Evolutionary conservation across 2,113 vertebrate genomes (phyloP).

Genomic region (Tamias sibiricus): DNA sequence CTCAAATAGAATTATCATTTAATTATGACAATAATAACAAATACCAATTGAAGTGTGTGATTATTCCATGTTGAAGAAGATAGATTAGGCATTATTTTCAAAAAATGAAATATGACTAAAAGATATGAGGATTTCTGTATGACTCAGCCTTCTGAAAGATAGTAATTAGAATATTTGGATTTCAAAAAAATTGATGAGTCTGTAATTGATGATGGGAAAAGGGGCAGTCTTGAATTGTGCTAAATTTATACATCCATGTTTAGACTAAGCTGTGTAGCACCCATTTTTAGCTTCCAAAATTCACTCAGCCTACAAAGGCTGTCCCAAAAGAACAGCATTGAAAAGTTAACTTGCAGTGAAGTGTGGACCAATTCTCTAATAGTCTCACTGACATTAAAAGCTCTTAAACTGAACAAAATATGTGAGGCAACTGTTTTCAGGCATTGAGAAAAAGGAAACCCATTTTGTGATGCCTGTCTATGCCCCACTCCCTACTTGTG

Average conservation of each 20-base stretch:
- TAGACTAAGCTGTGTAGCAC: not conserved
- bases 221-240: not conserved
- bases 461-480: not conserved
- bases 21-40: conserved; percentile 70
- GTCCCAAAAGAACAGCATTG: not conserved
- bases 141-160: not conserved
- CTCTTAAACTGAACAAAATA: not conserved
- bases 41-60: conserved; percentile 37
- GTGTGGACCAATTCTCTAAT: not conserved
- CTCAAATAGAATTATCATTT: conserved; percentile 64
- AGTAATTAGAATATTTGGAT: not conserved
- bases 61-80: conserved; percentile 42
- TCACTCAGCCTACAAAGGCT: not conserved
- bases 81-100: not conserved
- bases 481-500: not conserved
- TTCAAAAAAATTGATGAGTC: not conserved
- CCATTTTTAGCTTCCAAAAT: not conserved
- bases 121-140: not conserved
- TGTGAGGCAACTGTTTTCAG: not conserved
- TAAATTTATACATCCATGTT: not conserved
- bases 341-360: not conserved
- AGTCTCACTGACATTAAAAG: not conserved
- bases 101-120: not conserved
- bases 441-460: not conserved
- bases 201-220: not conserved